A percentile compares a stretch with the other conserved stretches of the same genome.
Evolutionary conservation across 2,888 invertebrate genomes (phyloP).

Genomic region (Gastrophysa polygoni): DNA sequence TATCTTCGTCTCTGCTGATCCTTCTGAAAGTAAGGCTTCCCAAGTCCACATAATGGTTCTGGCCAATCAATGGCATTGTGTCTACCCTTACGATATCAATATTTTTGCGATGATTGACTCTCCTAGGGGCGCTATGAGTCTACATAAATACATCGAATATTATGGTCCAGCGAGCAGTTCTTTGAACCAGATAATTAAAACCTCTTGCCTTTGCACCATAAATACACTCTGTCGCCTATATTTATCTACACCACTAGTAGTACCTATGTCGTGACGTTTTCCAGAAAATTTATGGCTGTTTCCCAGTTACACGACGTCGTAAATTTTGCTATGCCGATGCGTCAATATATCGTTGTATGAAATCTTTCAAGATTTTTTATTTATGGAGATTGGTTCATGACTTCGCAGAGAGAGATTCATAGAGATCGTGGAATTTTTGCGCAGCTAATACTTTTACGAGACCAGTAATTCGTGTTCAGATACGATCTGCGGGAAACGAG

Average conservation of each 20-base stretch:
- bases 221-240: neutral
- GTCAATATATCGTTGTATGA: slow-evolving; percentile 25
- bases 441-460: neutral
- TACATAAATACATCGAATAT: too few species aligned
- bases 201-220: neutral
- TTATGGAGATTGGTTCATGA: slow-evolving; percentile 29
- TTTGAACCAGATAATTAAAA: neutral
- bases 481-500: neutral
- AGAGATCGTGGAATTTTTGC: slow-evolving; percentile 17
- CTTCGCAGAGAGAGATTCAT: slow-evolving; percentile 22
- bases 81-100: too few species aligned
- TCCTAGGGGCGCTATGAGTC: too few species aligned
- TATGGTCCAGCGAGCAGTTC: neutral
- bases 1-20: too few species aligned
- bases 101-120: too few species aligned
- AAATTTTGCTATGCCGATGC: slow-evolving; percentile 31
- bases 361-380: slow-evolving; percentile 30
- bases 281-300: slow-evolving; percentile 30
- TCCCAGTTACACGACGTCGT: slow-evolving; percentile 32
- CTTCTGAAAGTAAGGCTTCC: too few species aligned
- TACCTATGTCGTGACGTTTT: slow-evolving; percentile 27
- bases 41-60: too few species aligned
- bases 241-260: neutral
- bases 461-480: neutral
- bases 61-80: too few species aligned